Evolutionary conservation across 2,113 vertebrate species (phyloP).

Genomic region (Galeopterus variegatus): DNA sequence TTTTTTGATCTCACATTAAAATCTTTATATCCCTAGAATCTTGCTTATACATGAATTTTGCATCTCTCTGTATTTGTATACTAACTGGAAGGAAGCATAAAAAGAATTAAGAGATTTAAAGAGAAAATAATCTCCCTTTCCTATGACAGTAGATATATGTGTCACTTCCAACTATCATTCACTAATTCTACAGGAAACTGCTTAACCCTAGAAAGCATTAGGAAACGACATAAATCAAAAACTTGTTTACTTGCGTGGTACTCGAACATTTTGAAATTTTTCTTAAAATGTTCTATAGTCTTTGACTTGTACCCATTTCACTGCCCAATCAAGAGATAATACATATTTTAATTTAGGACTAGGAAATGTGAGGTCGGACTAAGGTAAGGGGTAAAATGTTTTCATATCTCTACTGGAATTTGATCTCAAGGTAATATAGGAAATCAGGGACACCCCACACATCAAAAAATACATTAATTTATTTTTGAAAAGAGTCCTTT

Average conservation of each 20-base stretch:
- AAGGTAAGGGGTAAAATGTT: not conserved
- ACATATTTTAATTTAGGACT: not conserved
- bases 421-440: not conserved
- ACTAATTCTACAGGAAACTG: not conserved
- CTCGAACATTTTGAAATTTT: not conserved
- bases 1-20: not conserved
- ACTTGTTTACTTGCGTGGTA: not conserved
- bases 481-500: not conserved
- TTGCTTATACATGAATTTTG: not conserved
- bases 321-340: not conserved
- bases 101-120: not conserved
- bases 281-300: not conserved
- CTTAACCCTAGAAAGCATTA: not conserved
- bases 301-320: not conserved
- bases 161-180: not conserved
- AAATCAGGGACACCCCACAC: not conserved
- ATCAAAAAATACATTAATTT: not conserved
- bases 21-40: not conserved
- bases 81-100: not conserved
- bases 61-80: not conserved
- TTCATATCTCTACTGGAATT: not conserved
- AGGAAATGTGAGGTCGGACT: not conserved
- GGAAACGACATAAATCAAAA: constrained; percentile 12
- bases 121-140: not conserved
- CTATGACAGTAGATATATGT: not conserved